A percentile compares a stretch with the other conserved stretches of the same genome.
Conservation (phyloP, 2,797 vertebrate genomes). For the Poeciliopsis gracilis region DNA sequence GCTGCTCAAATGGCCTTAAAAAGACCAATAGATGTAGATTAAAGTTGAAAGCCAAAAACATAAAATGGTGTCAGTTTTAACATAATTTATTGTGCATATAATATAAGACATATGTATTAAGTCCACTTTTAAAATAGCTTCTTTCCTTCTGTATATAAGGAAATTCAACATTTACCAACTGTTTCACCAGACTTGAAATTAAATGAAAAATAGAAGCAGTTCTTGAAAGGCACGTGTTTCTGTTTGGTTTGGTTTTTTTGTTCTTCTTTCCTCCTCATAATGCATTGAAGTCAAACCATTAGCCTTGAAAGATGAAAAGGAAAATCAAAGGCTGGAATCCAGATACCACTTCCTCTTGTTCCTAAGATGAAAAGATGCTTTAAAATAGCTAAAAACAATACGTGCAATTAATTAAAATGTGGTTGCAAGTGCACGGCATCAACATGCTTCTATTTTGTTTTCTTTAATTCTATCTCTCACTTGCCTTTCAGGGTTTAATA, state of each 20-base stretch:
- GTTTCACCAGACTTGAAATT: neutral
- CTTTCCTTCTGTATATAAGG: neutral
- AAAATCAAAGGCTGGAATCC: neutral
- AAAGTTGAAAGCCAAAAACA: neutral
- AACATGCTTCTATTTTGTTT: neutral
- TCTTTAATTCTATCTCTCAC: neutral
- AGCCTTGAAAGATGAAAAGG: neutral
- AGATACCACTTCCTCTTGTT: neutral
- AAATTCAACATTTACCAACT: neutral
- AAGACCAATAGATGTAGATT: neutral
- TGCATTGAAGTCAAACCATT: neutral
- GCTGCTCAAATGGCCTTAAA: neutral
- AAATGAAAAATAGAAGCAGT: no score
- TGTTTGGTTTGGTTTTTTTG: neutral
- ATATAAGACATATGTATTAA: neutral
- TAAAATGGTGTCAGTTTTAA: neutral
- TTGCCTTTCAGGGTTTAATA: neutral
- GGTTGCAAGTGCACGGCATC: neutral
- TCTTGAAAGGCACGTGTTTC: neutral
- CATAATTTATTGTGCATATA: neutral
- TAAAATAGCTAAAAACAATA: neutral
- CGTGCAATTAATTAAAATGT: neutral
- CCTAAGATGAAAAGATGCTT: neutral
- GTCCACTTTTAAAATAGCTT: neutral
- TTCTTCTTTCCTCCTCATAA: neutral